A percentile compares a stretch with the other conserved stretches of the same genome.
phyloP scores from a whole-genome alignment of 2,888 invertebrate species.

The Stratiomys singularior region DNA sequence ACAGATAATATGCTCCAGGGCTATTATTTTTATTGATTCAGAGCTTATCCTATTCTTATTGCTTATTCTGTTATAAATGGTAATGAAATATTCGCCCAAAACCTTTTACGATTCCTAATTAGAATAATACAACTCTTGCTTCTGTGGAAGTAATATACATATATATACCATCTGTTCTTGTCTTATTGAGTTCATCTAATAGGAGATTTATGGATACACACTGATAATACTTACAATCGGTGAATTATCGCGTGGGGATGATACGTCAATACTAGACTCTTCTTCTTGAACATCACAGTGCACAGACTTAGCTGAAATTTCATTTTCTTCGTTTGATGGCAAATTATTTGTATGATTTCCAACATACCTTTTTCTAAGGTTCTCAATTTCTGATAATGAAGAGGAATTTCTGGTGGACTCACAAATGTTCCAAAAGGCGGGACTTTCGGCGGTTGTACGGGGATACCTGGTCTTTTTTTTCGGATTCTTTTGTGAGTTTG shows the following conservation, averaged over 20 bases:
- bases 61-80: too few relatives aligned
- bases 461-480: conserved; percentile 80
- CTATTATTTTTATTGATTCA: too few relatives aligned
- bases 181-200: too few relatives aligned
- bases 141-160: too few relatives aligned
- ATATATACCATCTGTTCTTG: too few relatives aligned
- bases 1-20: too few relatives aligned
- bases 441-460: conserved; percentile 86
- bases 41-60: too few relatives aligned
- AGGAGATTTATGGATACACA: too few relatives aligned
- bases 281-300: conserved; percentile 67
- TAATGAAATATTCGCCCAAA: too few relatives aligned
- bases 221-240: conserved; percentile 69
- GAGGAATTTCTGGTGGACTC: conserved; percentile 74
- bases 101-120: too few relatives aligned
- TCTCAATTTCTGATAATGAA: conserved; percentile 66
- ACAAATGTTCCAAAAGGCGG: conserved; percentile 76
- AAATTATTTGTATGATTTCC: not conserved
- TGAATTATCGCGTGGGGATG: conserved; percentile 74
- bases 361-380: conserved; percentile 62
- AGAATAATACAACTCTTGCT: too few relatives aligned
- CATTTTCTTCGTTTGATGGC: not conserved
- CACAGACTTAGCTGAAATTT: conserved; percentile 54
- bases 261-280: conserved; percentile 72
- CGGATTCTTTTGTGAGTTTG: conserved; percentile 77